Evolutionary conservation across 92 coral and sea anemone species (phyloP).

Genomic region (Actinernus sp.): DNA sequence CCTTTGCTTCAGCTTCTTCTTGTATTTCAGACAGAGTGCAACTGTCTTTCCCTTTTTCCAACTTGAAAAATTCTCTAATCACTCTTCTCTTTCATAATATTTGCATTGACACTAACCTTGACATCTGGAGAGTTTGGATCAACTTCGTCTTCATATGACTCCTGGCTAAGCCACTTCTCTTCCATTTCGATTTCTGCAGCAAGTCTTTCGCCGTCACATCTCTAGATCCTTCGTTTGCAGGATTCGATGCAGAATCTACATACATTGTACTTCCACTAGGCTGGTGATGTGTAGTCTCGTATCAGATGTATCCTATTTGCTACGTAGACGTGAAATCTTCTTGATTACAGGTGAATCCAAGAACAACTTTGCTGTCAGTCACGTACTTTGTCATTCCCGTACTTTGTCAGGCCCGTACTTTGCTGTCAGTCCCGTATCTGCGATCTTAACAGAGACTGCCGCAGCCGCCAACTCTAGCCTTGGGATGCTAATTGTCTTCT

Average conservation of each 20-base stretch:
- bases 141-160: constrained; percentile 17
- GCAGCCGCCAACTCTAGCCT: constrained; percentile 66
- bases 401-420: constrained; percentile 53
- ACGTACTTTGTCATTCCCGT: too few species aligned
- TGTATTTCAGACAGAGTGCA: constrained; percentile 51
- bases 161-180: too few species aligned
- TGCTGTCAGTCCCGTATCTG: constrained; percentile 44
- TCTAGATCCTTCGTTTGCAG: constrained; percentile 69
- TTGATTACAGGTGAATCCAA: constrained; percentile 60
- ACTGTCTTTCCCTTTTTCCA: too few species aligned
- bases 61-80: too few species aligned
- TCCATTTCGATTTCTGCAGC: constrained; percentile 60
- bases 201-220: constrained; percentile 60
- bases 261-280: constrained; percentile 62
- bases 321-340: constrained; percentile 58
- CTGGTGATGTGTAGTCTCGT: constrained; percentile 39
- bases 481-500: constrained; percentile 56
- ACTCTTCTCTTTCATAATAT: constrained; percentile 39
- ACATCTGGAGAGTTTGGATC: constrained; percentile 53
- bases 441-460: constrained; percentile 49
- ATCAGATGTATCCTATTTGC: constrained; percentile 50
- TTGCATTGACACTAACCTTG: constrained; percentile 33
- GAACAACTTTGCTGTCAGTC: constrained; percentile 65
- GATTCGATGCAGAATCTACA: constrained; percentile 29
- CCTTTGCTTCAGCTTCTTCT: constrained; percentile 50